A percentile compares a stretch with the other conserved stretches of the same genome.
Evolutionary conservation across 2,888 invertebrate genomes (phyloP).

Genomic region (Timema cristinae): DNA sequence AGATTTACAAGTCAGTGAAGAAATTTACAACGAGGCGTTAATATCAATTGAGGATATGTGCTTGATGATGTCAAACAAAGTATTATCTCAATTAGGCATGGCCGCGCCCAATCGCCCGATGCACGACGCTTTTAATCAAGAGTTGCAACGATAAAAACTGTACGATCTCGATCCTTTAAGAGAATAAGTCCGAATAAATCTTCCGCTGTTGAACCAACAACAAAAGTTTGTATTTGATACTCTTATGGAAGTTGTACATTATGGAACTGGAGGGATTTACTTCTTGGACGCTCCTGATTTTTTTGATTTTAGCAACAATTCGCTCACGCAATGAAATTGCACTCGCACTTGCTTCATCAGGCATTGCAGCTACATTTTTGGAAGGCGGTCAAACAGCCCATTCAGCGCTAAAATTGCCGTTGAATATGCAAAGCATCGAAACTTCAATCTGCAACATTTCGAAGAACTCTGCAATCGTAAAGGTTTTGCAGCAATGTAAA

Average conservation of each 20-base stretch:
- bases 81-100: neutral
- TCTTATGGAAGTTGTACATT: neutral
- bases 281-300: neutral
- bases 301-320: neutral
- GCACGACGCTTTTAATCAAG: slow-evolving; percentile 4
- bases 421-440: slow-evolving; percentile 3
- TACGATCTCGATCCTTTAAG: neutral
- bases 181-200: neutral
- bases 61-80: neutral
- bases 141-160: neutral
- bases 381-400: slow-evolving; percentile 7
- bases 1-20: neutral
- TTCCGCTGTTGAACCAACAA: slow-evolving; percentile 4
- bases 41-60: neutral
- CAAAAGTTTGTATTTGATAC: slow-evolving; percentile 1
- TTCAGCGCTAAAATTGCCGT: neutral
- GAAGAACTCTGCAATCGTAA: neutral
- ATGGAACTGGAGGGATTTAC: slow-evolving; percentile 4
- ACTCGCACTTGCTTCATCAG: slow-evolving; percentile 1
- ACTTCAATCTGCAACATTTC: neutral
- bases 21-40: neutral
- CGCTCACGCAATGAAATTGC: neutral
- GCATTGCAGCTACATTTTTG: neutral
- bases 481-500: neutral
- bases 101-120: neutral